These are phyloP conservation scores for Cephus nigrinus DNA, from an alignment of 2,888 invertebrate species.

Conservation along the genomic window DNA sequence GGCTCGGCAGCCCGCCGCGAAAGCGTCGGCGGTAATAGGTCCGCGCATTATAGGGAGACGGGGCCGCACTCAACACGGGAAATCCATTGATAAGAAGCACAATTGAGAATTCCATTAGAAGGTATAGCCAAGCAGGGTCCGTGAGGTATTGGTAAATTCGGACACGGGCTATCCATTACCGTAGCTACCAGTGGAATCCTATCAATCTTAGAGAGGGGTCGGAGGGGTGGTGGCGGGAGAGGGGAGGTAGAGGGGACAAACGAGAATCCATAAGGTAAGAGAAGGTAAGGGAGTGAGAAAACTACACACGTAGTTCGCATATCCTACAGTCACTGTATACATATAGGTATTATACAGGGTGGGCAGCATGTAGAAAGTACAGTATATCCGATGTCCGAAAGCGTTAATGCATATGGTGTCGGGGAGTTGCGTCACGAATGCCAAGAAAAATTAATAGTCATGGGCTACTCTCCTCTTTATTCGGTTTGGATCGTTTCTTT, in stretches of 20 bases:
- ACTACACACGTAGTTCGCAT: too few relatives aligned
- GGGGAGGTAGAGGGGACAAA: background rate
- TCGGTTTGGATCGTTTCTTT: background rate
- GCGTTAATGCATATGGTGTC: slow-evolving; percentile 42
- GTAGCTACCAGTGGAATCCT: slow-evolving; percentile 49
- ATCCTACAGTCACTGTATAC: too few relatives aligned
- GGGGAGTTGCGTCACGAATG: slow-evolving; percentile 34
- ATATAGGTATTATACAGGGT: too few relatives aligned
- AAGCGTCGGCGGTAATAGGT: slow-evolving; percentile 35
- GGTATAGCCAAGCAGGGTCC: slow-evolving; percentile 38
- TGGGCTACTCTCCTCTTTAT: slow-evolving; percentile 17
- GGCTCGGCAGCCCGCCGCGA: slow-evolving; percentile 13
- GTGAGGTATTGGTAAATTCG: slow-evolving; percentile 49
- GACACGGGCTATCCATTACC: slow-evolving; percentile 62
- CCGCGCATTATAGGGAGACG: slow-evolving; percentile 31
- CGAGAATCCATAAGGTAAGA: too few relatives aligned
- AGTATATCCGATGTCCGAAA: slow-evolving; percentile 38
- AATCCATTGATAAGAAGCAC: slow-evolving; percentile 50
- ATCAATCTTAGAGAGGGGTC: slow-evolving; percentile 53
- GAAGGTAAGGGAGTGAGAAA: too few relatives aligned
- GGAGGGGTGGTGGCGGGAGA: background rate
- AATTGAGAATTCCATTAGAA: slow-evolving; percentile 59
- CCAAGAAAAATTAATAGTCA: slow-evolving; percentile 49
- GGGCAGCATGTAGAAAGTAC: too few relatives aligned
- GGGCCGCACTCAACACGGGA: slow-evolving; percentile 31